Conservation (phyloP, 1,140 invertebrate genomes). For the Leptinotarsa lineolata region DNA sequence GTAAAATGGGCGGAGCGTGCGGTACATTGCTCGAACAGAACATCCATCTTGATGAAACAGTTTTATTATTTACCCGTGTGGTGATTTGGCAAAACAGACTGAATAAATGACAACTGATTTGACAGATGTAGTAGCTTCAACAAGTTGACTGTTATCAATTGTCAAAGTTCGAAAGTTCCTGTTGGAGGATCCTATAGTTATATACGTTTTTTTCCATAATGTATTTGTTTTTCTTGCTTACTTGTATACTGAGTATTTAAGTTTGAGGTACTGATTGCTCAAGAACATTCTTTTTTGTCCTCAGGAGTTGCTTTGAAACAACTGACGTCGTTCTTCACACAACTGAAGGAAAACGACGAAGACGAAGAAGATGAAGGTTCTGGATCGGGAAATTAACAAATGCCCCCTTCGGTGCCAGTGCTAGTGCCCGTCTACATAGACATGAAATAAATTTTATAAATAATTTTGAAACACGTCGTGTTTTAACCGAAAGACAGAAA, state of each 20-base stretch:
- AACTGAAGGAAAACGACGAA: slow-evolving; percentile 51
- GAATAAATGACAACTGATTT: no score
- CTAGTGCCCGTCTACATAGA: not conserved
- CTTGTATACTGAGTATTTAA: not conserved
- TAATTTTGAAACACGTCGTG: not conserved
- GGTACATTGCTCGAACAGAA: no score
- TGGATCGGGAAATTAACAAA: slow-evolving; percentile 24
- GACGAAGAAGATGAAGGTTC: slow-evolving; percentile 47
- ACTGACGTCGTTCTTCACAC: slow-evolving; percentile 63
- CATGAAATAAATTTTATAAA: slow-evolving; percentile 15
- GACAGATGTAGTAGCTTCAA: no score
- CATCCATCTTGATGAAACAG: no score
- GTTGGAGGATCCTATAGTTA: no score
- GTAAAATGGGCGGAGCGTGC: no score
- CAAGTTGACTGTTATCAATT: no score
- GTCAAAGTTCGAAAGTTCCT: no score
- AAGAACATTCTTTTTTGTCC: slow-evolving; percentile 28
- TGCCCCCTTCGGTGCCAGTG: not conserved
- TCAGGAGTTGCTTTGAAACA: slow-evolving; percentile 62
- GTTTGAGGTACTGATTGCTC: not conserved
- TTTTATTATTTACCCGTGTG: no score
- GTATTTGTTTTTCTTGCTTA: not conserved
- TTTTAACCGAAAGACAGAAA: not conserved
- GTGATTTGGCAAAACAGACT: no score
- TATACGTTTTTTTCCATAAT: not conserved